Evolutionary conservation across 1,140 invertebrate species (phyloP).

Genomic region (Centruroides sculpturatus): DNA sequence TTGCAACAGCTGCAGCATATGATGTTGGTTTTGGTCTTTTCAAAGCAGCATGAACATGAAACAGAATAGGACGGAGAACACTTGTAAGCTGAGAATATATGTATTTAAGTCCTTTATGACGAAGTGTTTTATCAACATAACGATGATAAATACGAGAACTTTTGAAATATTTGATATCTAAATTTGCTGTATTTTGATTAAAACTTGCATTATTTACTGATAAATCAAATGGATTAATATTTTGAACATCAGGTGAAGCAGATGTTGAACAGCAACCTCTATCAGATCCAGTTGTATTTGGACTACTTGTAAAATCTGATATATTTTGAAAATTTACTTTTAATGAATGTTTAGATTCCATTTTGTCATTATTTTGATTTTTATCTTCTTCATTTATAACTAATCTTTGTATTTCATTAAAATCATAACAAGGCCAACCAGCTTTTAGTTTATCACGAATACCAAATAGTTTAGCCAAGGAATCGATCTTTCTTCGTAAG

Average conservation of each 20-base stretch:
- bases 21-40: slow-evolving; percentile 20
- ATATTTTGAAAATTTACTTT: too few relatives aligned
- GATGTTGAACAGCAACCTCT: slow-evolving; percentile 7
- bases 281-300: background rate
- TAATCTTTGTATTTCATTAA: background rate
- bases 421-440: slow-evolving; percentile 28
- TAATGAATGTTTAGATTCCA: too few relatives aligned
- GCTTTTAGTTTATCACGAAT: slow-evolving; percentile 28
- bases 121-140: slow-evolving; percentile 72
- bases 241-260: background rate
- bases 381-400: too few relatives aligned
- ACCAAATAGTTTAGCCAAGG: slow-evolving; percentile 56
- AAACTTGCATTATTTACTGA: background rate
- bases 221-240: background rate
- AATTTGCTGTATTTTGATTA: background rate
- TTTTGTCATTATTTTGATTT: too few relatives aligned
- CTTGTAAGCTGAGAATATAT: slow-evolving; percentile 32
- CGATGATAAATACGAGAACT: slow-evolving; percentile 35
- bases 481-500: slow-evolving; percentile 59
- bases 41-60: slow-evolving; percentile 28
- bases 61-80: slow-evolving; percentile 28
- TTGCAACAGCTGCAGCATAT: background rate
- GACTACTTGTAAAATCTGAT: background rate
- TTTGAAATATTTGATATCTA: background rate
- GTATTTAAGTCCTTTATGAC: slow-evolving; percentile 65